Conservation (phyloP, 2,888 invertebrate species). For the Poecilobothrus nobilitatus region DNA sequence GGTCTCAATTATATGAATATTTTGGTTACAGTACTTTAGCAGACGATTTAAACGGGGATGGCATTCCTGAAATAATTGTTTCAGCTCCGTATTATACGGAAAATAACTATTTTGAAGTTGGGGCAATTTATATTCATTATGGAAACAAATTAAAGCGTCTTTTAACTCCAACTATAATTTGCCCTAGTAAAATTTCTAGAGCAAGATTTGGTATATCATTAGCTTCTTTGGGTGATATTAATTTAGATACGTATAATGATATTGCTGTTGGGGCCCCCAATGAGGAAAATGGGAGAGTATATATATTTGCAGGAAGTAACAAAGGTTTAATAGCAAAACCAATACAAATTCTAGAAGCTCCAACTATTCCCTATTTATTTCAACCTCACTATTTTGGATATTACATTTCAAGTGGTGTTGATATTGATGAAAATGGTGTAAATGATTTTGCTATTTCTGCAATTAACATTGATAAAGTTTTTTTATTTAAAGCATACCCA, state of each 20-base stretch:
- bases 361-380: constrained; percentile 22
- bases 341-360: constrained; percentile 43
- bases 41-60: constrained; percentile 56
- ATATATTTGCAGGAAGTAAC: constrained; percentile 48
- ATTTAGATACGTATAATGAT: constrained; percentile 58
- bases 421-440: constrained; percentile 42
- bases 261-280: constrained; percentile 61
- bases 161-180: constrained; percentile 18
- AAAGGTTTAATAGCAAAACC: constrained; percentile 39
- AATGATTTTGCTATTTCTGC: constrained; percentile 45
- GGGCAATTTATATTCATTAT: background rate
- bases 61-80: constrained; percentile 53
- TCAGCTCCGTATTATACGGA: constrained; percentile 49
- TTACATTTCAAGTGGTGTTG: constrained; percentile 44
- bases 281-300: constrained; percentile 53
- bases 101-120: background rate
- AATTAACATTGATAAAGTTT: constrained; percentile 43
- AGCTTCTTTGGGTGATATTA: constrained; percentile 51
- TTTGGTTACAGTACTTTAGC: constrained; percentile 56
- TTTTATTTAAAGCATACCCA: constrained; percentile 44
- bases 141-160: background rate
- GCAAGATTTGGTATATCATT: constrained; percentile 36
- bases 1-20: constrained; percentile 53
- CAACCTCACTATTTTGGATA: constrained; percentile 42
- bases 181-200: constrained; percentile 35